A percentile compares a stretch with the other conserved stretches of the same genome.
phyloP scores from a whole-genome alignment of 2,113 vertebrate species.

The Columba livia region DNA sequence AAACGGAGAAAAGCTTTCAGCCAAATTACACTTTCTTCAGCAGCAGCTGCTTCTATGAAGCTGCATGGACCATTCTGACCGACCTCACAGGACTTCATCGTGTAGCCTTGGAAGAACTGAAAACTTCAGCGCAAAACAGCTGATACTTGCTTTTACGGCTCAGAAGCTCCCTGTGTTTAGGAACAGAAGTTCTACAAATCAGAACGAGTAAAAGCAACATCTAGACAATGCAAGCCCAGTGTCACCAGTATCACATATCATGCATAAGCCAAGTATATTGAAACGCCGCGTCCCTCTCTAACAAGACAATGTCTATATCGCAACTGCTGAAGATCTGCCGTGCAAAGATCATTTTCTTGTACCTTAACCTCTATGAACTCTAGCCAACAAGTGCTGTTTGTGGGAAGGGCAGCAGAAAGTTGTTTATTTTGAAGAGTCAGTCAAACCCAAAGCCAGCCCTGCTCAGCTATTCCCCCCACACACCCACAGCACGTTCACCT shows the following conservation, averaged over 20 bases:
- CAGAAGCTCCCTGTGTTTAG: not conserved
- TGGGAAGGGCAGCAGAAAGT: not conserved
- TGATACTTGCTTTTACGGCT: not conserved
- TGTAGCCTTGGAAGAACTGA: not conserved
- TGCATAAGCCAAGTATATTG: not conserved
- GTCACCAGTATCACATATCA: not conserved
- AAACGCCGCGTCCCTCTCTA: fast-evolving
- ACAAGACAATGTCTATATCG: not conserved
- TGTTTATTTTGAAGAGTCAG: not conserved
- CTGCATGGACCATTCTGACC: not conserved
- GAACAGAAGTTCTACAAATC: not conserved
- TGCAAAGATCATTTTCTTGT: not conserved
- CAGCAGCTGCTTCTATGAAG: not conserved
- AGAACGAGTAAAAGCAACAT: not conserved
- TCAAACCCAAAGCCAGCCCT: not conserved
- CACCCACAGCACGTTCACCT: not conserved
- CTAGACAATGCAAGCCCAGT: not conserved
- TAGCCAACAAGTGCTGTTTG: not conserved
- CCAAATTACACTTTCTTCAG: not conserved
- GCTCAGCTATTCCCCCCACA: not conserved
- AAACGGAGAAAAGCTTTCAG: slow-evolving; percentile 28
- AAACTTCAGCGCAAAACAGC: not conserved
- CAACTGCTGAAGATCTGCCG: not conserved
- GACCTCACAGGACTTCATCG: not conserved
- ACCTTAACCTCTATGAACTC: not conserved